Base-by-base conservation (phyloP, 2,888 invertebrate genomes). In the Xiphydria camelus region DNA sequence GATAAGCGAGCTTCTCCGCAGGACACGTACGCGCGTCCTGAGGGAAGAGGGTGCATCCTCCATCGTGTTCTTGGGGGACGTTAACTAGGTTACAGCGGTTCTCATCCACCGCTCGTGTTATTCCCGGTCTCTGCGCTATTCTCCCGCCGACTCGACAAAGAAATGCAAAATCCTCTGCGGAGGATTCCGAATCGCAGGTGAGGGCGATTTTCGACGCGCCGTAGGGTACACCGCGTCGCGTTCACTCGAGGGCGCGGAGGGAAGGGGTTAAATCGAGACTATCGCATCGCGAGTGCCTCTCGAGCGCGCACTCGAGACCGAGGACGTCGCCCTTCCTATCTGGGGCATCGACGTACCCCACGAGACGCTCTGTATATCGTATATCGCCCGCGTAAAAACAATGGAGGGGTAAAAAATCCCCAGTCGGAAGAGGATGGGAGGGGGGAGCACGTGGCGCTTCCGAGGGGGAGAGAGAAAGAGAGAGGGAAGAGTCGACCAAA, bases 11-110 rank as follows among this genome's bases (percentile, higher is more conserved):
- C 47, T 45, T 45, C 55, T 45, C 61, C 60, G 58, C 62, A 59
- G 62, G 57, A 66, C 63, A 66, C 67, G 64, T 68, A 66, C 64
- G 51, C 52, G 48, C 49, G 49, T 62, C 55, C 57, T 54, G 61
- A 60, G 61, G 57, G 59, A 55, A 53, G 63, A 66, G 65, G 68
- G 62, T 64, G 61, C 64, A 62, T 62, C 57, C 61, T 63, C 64
- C 42, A 29, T 40, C 45, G 35, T 47, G 53, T 49, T 51, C 59
- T 59, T 52, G 51, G 66, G 67, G 62, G 66, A 60, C 52, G 58
- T 51, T 69, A 69, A 69, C 66, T 68, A 54, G 48, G 62, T 70
- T 70, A 68, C 58, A 47, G 57, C 19, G 67, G 68, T 64, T 64
- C 68, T 61, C 69, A 69, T 66, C 57, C 29, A 35, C 35, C 47